Base-by-base conservation (phyloP, 2,797 vertebrate genomes). In the Cercopithecus mitis region DNA sequence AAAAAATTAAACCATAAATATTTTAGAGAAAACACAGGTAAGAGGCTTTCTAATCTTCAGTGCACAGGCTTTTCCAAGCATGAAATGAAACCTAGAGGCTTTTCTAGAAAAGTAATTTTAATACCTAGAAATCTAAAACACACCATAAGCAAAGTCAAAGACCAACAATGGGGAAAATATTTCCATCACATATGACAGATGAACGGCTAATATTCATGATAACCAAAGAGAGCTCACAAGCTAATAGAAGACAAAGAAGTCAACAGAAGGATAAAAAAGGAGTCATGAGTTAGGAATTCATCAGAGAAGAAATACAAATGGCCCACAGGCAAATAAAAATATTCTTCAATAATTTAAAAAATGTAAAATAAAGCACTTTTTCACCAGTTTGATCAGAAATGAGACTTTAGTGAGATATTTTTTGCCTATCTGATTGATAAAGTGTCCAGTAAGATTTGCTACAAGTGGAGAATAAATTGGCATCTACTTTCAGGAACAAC, bases 81-180 rank as follows among this genome's bases (percentile, higher is more conserved):
- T 90, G 43, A 87, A 93, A 83, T 30, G 87, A 85, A 79, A 86
- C 12, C 45, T 91, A 91, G n/a, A 50, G 36, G 22, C 1, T 27
- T 95, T 94, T 91, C 22, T 43, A 81, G 85, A 88, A 90, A 47
- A 20, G 20, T 94, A 30, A 67, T 61, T 94, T 94, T 92, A 91
- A 41, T 61, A 88, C 13, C 52, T 72, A 83, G 84, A 94, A 64
- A 72, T 77, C 75, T 73, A 82, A 97, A 73, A 73, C 30, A 83
- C 10, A n/a, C 2, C 4, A 30, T 75, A 95, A 81, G 2, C 11
- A 76, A 86, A 64, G 10, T 89, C 36, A 73, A 95, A 75, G 50
- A 41, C n/a, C 36, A 96, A 30, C 19, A 80, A 33, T 88, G 36
- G 45, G n/a, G 64, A 77, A 93, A 81, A 83, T 86, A 76, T 79